Evolutionary conservation across 2,797 vertebrate genomes (phyloP), one percentile per base, ranked within the genome.

Genomic region (Aldrovandia affinis): DNA sequence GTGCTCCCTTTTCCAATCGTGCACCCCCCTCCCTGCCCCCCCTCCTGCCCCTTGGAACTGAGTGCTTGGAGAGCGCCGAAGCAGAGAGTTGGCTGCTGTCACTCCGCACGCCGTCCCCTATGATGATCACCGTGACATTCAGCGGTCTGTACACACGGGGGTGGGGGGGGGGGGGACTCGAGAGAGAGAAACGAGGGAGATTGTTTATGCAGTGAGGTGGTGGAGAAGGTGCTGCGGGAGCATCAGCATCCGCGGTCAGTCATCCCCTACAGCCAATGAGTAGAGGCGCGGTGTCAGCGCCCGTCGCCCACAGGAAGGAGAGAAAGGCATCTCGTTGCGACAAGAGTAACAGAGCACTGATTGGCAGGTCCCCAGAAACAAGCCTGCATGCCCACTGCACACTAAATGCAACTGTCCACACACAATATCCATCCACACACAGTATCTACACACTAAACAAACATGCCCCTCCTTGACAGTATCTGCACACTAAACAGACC

Each of bases 191-290:
- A 59, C 61, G 83, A 88, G 91, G 89, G 85, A 65, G 86, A 89
- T 91, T 89, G 92, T 93, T 92, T 92, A 92, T 91, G 87, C 83
- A 91, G 85, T 88, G 85, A 86, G 89, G 89, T 88, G 88, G 87
- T 88, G 88, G 87, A 63, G 0, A 90, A 90, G 90, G 88, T 81
- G 81, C 84, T 87, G 85, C 75, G 73, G 90, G 91, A 39, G 73
- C 90, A 93, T 94, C 93, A 89, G 94, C 89, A 95, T 96, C 95
- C 93, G 88, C 89, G 87, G 93, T 93, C 93, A 89, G 95, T 88
- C 84, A 81, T 88, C 83, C 88, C 87, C 87, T 88, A 88, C 86
- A 89, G 92, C 97, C 97, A 97, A 97, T 97, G 92, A 88, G 93
- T 89, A 90, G 87, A 30, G 89, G 90, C 91, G 93, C 80, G 84